Percentiles rank a stretch among this genome's conserved stretches.
These are phyloP conservation scores for Vidua macroura DNA, from an alignment of 2,113 vertebrate species.

Conservation along the genomic window DNA sequence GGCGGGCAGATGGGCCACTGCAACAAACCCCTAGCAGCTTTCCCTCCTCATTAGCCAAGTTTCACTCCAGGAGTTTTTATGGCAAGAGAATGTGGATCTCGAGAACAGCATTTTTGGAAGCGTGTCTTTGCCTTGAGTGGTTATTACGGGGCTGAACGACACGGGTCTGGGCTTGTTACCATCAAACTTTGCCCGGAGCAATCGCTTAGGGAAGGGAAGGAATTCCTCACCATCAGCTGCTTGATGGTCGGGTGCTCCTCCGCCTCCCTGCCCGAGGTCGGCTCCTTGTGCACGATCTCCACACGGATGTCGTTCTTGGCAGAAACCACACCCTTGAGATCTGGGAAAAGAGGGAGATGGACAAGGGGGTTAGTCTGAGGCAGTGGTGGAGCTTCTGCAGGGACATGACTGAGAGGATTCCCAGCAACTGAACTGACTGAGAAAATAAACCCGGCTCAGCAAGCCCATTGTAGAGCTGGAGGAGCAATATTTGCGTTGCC, in stretches of 20 bases:
- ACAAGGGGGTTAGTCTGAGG: not conserved
- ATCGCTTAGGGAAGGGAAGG: not conserved
- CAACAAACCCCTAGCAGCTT: not conserved
- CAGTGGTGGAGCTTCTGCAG: not conserved
- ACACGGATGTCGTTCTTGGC: constrained; percentile 98
- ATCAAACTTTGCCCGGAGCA: not conserved
- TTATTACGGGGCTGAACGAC: not conserved
- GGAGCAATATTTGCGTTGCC: not conserved
- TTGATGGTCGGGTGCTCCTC: constrained; percentile 95
- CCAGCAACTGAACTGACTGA: no score
- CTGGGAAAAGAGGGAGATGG: constrained; percentile 63
- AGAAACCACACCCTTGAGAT: constrained; percentile 95
- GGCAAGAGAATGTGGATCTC: not conserved
- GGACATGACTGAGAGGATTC: not conserved
- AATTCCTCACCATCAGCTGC: constrained; percentile 92
- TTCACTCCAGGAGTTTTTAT: not conserved
- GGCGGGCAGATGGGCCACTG: not conserved
- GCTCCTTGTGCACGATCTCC: constrained; percentile 97
- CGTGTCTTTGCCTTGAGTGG: not conserved
- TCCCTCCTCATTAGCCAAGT: not conserved
- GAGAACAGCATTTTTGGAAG: not conserved
- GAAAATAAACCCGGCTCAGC: not conserved
- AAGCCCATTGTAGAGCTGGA: accelerated
- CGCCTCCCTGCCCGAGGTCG: constrained; percentile 83
- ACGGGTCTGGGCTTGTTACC: not conserved